Conservation (phyloP, 2,888 invertebrate genomes). For the Sphinx pinastri region DNA sequence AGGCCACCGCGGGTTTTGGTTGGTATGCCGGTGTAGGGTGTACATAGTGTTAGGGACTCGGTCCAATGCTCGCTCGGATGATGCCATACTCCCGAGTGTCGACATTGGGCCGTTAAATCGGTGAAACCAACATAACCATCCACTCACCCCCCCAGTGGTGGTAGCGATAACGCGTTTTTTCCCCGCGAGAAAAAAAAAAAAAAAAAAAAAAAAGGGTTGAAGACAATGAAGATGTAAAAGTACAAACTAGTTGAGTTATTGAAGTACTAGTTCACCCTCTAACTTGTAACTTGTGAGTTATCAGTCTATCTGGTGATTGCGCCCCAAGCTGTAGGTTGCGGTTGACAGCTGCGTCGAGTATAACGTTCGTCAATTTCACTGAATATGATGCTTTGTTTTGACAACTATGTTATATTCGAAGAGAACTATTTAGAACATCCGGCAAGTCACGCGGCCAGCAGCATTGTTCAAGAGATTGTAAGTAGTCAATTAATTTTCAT, state of each 20-base stretch:
- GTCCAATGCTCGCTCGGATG: too few species aligned
- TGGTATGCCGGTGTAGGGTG: too few species aligned
- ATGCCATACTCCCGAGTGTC: too few species aligned
- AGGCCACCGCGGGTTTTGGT: too few species aligned
- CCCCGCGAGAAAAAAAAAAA: too few species aligned
- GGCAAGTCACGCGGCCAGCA: neutral
- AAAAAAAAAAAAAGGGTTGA: neutral
- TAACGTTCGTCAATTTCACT: neutral
- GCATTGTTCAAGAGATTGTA: slow-evolving; percentile 9
- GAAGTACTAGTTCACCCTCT: neutral
- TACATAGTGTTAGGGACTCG: too few species aligned
- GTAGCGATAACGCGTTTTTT: too few species aligned
- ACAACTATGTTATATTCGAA: neutral
- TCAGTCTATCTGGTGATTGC: neutral
- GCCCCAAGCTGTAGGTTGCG: neutral
- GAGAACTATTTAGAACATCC: neutral
- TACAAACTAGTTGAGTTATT: neutral
- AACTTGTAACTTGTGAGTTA: neutral
- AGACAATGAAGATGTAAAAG: neutral
- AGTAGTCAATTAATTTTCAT: slow-evolving; percentile 17
- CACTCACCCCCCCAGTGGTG: too few species aligned
- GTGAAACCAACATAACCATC: too few species aligned
- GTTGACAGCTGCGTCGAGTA: neutral
- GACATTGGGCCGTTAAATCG: too few species aligned
- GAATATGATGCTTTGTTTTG: neutral